Conservation (phyloP, 2,888 invertebrate species). For the Steinernema hermaphroditum region DNA sequence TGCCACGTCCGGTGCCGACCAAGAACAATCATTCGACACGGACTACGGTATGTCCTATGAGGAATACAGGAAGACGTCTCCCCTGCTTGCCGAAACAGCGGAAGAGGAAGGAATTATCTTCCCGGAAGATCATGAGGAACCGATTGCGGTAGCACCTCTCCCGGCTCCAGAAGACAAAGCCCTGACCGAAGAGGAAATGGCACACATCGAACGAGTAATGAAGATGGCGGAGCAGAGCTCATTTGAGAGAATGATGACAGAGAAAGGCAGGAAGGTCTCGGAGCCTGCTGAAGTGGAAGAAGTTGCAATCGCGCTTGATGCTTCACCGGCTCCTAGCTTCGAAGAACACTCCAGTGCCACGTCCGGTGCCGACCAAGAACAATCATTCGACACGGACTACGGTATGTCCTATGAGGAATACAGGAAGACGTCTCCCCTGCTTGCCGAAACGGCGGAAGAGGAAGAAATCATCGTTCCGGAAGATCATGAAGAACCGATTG, state of each 20-base stretch:
- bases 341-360: too few species aligned
- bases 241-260: constrained; percentile 22
- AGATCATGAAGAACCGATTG: too few species aligned
- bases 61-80: not conserved
- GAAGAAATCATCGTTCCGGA: too few species aligned
- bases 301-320: not conserved
- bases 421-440: too few species aligned
- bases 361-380: too few species aligned
- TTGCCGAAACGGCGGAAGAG: too few species aligned
- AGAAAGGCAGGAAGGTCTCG: not conserved
- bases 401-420: too few species aligned
- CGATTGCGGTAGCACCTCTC: too few species aligned
- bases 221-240: constrained; percentile 40
- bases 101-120: constrained; percentile 40
- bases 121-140: too few species aligned
- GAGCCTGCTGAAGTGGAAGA: not conserved
- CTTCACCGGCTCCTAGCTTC: not conserved
- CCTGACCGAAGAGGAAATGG: constrained; percentile 35
- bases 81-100: constrained; percentile 10
- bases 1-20: constrained; percentile 41
- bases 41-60: not conserved
- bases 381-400: too few species aligned
- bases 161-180: too few species aligned
- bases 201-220: constrained; percentile 39
- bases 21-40: not conserved